Evolutionary conservation across 2,797 vertebrate species (phyloP), one percentile per base, ranked within the genome.

Genomic region (Antrozous pallidus): DNA sequence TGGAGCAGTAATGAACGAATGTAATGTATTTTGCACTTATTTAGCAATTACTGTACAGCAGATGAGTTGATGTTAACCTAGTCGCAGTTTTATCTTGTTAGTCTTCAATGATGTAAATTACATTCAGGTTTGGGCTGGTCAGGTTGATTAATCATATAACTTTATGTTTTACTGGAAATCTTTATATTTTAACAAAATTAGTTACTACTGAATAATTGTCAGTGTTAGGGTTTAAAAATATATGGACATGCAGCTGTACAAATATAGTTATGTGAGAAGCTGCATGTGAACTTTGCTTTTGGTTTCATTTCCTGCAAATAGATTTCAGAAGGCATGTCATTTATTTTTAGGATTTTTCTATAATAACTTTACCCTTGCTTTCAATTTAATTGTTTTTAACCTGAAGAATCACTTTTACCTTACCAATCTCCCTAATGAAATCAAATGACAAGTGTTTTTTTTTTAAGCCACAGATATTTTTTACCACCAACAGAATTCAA

Each of bases 81-180:
- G 31, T 69, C 28, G 54, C 45, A 65, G 71, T 82, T 97, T 98
- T 96, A 63, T 65, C 96, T n/a, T 94, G n/a, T 85, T 93, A 70
- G n/a, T 83, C 63, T 95, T 89, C 42, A 65, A 10, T 75, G 47
- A 94, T 95, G 4, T 54, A 94, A 90, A 36, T 95, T 79, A 86
- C 92, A 42, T 70, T 70, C 94, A 65, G 82, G 86, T 96, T 91
- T 80, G 61, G 28, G 11, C 75, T 95, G 16, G 73, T 22, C 88
- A 71, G 79, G 3, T 77, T 97, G 47, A 91, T 96, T 84, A 92
- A 73, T 91, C 92, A 91, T 95, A 95, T 56, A 58, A 40, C 2
- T 95, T 96, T 75, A 33, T 24, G 45, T 91, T 47, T 92, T 97
- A 90, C 38, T 65, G 45, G 69, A 95, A 96, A 91, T 96, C 0